These are phyloP conservation scores for Eira barbara DNA, from an alignment of 2,113 vertebrate species.

Conservation along the genomic window DNA sequence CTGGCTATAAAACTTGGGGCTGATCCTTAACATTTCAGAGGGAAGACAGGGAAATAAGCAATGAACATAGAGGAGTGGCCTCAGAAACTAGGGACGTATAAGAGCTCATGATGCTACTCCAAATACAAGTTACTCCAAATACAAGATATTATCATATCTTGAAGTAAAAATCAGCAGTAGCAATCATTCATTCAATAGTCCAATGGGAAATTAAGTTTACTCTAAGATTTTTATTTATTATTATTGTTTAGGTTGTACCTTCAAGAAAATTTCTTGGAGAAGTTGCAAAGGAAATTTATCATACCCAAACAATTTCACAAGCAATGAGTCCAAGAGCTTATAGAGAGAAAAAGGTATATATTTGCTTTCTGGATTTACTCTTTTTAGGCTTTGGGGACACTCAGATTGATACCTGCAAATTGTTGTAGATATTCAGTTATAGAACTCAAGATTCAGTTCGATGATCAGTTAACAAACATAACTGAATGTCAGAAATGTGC, in stretches of 20 bases:
- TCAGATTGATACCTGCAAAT: conserved; percentile 8
- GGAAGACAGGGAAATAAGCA: not conserved
- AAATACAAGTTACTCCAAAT: not conserved
- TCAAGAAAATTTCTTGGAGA: not conserved
- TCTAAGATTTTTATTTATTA: not conserved
- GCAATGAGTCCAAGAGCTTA: not conserved
- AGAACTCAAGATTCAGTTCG: conserved; percentile 6
- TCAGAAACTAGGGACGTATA: not conserved
- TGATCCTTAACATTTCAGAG: not conserved
- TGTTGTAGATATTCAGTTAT: not conserved
- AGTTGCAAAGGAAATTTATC: not conserved
- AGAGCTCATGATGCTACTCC: not conserved
- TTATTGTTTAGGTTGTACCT: not conserved
- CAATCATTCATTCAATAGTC: not conserved
- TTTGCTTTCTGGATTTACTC: not conserved
- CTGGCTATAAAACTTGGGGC: not conserved
- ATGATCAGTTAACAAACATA: not conserved
- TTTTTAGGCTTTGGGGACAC: not conserved
- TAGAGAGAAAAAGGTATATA: not conserved
- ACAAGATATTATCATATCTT: not conserved
- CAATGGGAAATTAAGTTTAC: not conserved
- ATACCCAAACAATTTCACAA: not conserved
- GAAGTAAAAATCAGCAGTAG: not conserved
- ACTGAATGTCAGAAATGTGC: not conserved
- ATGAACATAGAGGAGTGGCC: not conserved